Conservation (phyloP, 2,113 vertebrate species). For the Oreochromis aureus region DNA sequence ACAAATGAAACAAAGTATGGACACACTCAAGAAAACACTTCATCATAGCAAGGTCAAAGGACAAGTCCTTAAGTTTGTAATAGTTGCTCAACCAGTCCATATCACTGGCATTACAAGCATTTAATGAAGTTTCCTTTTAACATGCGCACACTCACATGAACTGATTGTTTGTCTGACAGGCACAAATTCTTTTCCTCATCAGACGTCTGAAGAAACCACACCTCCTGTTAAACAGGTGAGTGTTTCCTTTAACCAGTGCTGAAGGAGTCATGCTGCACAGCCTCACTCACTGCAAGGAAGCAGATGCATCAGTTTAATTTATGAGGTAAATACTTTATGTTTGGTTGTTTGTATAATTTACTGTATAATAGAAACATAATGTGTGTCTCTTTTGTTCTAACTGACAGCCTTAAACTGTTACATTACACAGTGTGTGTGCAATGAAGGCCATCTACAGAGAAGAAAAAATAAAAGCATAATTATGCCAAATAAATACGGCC, state of each 20-base stretch:
- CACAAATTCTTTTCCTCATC: fast-evolving
- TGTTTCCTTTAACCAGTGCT: neutral
- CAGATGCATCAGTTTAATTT: neutral
- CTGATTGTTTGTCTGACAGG: neutral
- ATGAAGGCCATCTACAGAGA: neutral
- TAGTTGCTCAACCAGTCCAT: fast-evolving
- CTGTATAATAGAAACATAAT: neutral
- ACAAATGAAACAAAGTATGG: neutral
- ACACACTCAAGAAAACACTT: neutral
- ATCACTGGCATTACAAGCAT: fast-evolving
- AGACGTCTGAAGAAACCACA: neutral
- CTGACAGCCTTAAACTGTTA: neutral
- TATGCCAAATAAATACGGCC: no score
- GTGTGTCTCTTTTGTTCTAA: no score
- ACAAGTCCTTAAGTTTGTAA: fast-evolving
- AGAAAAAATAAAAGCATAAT: neutral
- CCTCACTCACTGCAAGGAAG: neutral
- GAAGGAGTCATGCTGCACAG: neutral
- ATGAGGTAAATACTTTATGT: neutral
- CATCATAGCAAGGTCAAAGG: fast-evolving
- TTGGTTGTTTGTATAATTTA: neutral
- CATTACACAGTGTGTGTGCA: neutral
- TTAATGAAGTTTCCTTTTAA: neutral
- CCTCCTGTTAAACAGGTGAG: neutral
- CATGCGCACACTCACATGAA: neutral